Percentiles rank a stretch among this genome's conserved stretches.
Conservation (phyloP, 2,113 vertebrate genomes). For the Sander lucioperca region DNA sequence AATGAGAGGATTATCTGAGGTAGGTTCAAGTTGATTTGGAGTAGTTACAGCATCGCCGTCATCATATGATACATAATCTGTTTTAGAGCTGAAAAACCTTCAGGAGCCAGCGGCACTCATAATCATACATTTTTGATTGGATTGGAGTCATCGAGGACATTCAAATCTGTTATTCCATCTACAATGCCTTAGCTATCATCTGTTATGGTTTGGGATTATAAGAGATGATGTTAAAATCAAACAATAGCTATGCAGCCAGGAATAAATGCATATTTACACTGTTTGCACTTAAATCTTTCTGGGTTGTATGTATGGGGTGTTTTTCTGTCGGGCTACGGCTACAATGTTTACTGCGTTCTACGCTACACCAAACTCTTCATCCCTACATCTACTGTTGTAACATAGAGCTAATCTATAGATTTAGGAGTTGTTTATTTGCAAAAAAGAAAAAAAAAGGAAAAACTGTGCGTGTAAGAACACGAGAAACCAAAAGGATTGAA, state of each 20-base stretch:
- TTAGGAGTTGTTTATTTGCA: slow-evolving; percentile 45
- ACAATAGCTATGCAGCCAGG: slow-evolving; percentile 39
- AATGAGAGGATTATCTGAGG: slow-evolving; percentile 60
- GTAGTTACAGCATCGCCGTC: slow-evolving; percentile 4
- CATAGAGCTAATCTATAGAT: slow-evolving; percentile 55
- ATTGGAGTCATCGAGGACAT: slow-evolving; percentile 70
- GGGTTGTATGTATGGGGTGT: slow-evolving; percentile 42
- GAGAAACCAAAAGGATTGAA: not conserved
- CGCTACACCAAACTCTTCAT: slow-evolving; percentile 7
- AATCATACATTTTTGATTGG: slow-evolving; percentile 80
- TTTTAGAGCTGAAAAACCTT: slow-evolving; percentile 48
- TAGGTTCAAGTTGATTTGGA: slow-evolving; percentile 40
- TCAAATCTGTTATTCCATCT: slow-evolving; percentile 73
- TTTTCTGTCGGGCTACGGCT: slow-evolving; percentile 19
- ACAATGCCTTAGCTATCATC: slow-evolving; percentile 71
- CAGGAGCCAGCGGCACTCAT: slow-evolving; percentile 56
- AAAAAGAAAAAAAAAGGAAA: not conserved
- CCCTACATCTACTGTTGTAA: slow-evolving; percentile 32
- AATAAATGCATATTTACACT: slow-evolving; percentile 54
- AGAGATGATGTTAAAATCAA: slow-evolving; percentile 58
- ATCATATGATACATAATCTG: slow-evolving; percentile 65
- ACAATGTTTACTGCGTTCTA: slow-evolving; percentile 52
- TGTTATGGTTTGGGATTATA: slow-evolving; percentile 75
- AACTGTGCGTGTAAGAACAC: not conserved
- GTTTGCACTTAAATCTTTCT: slow-evolving; percentile 38